A percentile compares a stretch with the other conserved stretches of the same genome.
phyloP scores from a whole-genome alignment of 2,888 invertebrate genomes.

The Resseliella maxima region DNA sequence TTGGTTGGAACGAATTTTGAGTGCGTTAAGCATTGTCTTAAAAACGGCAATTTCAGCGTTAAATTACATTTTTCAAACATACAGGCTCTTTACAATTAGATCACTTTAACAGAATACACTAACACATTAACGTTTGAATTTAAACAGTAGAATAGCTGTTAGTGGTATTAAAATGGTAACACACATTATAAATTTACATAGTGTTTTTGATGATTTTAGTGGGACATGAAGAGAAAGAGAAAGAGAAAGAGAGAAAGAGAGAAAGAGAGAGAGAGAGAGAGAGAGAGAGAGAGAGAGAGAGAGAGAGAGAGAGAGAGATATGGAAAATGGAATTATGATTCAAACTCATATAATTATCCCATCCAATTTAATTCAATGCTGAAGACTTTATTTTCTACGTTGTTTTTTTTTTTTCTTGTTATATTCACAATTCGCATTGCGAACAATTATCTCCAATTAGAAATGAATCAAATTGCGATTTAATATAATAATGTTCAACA shows the following conservation, averaged over 20 bases:
- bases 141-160: too few relatives aligned
- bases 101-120: conserved; percentile 29
- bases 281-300: too few relatives aligned
- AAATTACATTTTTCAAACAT: conserved; percentile 16
- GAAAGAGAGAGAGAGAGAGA: too few relatives aligned
- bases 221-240: too few relatives aligned
- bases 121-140: conserved; percentile 36
- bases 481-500: background rate
- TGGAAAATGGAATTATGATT: too few relatives aligned
- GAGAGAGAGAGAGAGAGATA: too few relatives aligned
- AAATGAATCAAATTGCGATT: conserved; percentile 27
- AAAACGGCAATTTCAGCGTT: conserved; percentile 23
- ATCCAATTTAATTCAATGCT: background rate
- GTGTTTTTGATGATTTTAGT: too few relatives aligned
- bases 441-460: conserved; percentile 38
- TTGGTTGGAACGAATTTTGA: conserved; percentile 4
- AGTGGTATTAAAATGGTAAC: too few relatives aligned
- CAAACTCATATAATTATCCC: background rate
- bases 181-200: too few relatives aligned
- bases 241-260: too few relatives aligned
- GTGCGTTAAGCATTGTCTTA: background rate
- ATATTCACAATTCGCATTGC: background rate
- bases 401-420: background rate
- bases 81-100: background rate
- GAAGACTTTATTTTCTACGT: background rate